Evolutionary conservation across 2,888 invertebrate species (phyloP), one percentile per base, ranked within the genome.

Genomic region (Apotomis capreana): DNA sequence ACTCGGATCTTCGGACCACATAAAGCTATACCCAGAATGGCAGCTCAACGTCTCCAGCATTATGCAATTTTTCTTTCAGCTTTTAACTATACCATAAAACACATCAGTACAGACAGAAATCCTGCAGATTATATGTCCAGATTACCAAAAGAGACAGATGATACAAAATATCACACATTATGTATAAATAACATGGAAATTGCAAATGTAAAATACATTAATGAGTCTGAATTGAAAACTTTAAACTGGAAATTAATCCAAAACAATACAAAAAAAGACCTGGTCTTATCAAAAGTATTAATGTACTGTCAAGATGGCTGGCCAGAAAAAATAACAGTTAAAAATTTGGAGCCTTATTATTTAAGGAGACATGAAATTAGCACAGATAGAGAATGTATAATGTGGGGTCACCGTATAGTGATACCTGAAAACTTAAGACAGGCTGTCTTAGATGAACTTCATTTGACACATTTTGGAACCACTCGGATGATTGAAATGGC

Each of bases 111-210:
- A 40, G 40, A 40, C 40, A 40, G 6, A 12, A 63, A 63, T 8
- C 63, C 63, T 15, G 68, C 60, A 10, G 60, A 68, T 61, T 68
- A 37, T 68, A 13, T 68, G 13, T 68, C 63, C 26, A 26, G 40
- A 40, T 40, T 40, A 40, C 40, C 5, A 6, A 40, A 40, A 40
- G 5, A 40, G 5, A 40, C 5, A 6, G 40, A 40, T 40, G 40
- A 40, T 6, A 40, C 40, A 40, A 40, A 40, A 6, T 40, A 40
- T 40, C 40, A 40, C 6, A 6, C 40, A 40, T 40, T 40, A 40
- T 40, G 40, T 6, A 40, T 40, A 40, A 40, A 40, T 40, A 40
- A 40, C 40, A 40, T 6, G 2, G 40, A 40, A 52, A 49, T 49
- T 49, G 63, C 52, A 8, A 49, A 26, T 46, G 26, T 51, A 49